Base-by-base conservation (phyloP, 2,888 invertebrate genomes). In the Cryptosula pallasiana region DNA sequence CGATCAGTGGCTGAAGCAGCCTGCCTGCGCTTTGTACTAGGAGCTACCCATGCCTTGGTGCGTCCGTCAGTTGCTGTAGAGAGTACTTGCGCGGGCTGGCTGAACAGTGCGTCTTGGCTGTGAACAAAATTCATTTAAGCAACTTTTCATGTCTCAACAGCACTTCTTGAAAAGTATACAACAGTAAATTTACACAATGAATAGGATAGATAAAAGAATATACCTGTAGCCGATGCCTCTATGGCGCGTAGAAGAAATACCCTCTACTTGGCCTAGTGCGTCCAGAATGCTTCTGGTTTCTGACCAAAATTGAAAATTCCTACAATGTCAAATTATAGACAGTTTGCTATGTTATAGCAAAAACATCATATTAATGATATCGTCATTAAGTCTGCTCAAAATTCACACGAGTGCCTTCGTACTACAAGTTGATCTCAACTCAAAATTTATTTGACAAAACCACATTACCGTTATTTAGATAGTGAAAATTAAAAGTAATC, bases 181-280 rank as follows among this genome's bases (percentile, higher is more conserved):
- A n/a, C n/a, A n/a, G n/a, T n/a, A n/a, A n/a, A n/a, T n/a, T n/a
- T n/a, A n/a, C n/a, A n/a, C n/a, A n/a, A n/a, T n/a, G n/a, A n/a
- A n/a, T n/a, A n/a, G n/a, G n/a, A n/a, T n/a, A n/a, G n/a, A n/a
- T n/a, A n/a, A n/a, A n/a, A n/a, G n/a, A n/a, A n/a, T n/a, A n/a
- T 63, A 63, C 63, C 63, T 63, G 63, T 63, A 63, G 63, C 63
- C 63, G 34, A 63, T 63, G 63, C 63, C 63, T 63, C 34, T 63
- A 27, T 63, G 63, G 63, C 63, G 63, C 63, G 63, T 63, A 63
- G 63, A 63, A 63, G 63, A 63, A 63, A 63, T 63, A 63, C 63
- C 63, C 63, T 63, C 63, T 63, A 63, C 63, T 63, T 63, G 20
- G 63, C 63, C 63, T 63, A 63, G 63, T 63, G 63, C 63, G 63